A percentile compares a stretch with the other conserved stretches of the same genome.
These are phyloP conservation scores for Drosophila stalkeri DNA, from an alignment of 2,888 invertebrate genomes.

Conservation along the genomic window DNA sequence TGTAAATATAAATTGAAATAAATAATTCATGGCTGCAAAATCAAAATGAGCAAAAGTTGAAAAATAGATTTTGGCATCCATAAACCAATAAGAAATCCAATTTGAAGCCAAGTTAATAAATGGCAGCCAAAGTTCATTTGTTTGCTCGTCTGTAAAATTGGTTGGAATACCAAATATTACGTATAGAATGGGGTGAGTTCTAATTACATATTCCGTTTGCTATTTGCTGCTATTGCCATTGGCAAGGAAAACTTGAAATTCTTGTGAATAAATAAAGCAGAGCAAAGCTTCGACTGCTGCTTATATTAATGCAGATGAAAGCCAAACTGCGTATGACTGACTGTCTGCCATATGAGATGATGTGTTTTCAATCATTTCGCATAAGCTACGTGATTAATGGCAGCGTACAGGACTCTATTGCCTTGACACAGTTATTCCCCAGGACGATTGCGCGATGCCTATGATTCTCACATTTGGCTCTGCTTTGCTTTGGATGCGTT, in stretches of 20 bases:
- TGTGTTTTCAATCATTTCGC: conserved; percentile 70
- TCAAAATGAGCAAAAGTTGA: conserved; percentile 5
- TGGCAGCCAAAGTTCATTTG: conserved; percentile 22
- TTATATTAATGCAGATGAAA: not conserved
- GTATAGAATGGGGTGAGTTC: conserved; percentile 20
- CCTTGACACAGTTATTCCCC: conserved; percentile 57
- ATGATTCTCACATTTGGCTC: conserved; percentile 20
- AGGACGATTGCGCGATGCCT: conserved; percentile 35
- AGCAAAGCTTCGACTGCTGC: not conserved
- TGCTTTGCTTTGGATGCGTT: not conserved
- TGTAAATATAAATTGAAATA: not conserved
- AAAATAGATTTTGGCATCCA: not conserved
- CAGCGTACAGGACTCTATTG: conserved; percentile 51
- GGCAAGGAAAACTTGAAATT: conserved; percentile 16
- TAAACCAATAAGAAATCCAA: conserved; percentile 1
- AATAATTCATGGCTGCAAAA: not conserved
- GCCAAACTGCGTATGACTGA: not conserved
- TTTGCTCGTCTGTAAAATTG: conserved; percentile 42
- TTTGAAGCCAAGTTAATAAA: conserved; percentile 30
- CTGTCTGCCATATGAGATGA: conserved; percentile 26
- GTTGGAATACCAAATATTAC: conserved; percentile 6
- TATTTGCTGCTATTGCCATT: conserved; percentile 33
- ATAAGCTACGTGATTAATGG: conserved; percentile 73
- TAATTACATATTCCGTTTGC: conserved; percentile 47
- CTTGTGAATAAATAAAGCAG: conserved; percentile 13